phyloP scores from a whole-genome alignment of 2,113 vertebrate species.

The Nesoenas mayeri region DNA sequence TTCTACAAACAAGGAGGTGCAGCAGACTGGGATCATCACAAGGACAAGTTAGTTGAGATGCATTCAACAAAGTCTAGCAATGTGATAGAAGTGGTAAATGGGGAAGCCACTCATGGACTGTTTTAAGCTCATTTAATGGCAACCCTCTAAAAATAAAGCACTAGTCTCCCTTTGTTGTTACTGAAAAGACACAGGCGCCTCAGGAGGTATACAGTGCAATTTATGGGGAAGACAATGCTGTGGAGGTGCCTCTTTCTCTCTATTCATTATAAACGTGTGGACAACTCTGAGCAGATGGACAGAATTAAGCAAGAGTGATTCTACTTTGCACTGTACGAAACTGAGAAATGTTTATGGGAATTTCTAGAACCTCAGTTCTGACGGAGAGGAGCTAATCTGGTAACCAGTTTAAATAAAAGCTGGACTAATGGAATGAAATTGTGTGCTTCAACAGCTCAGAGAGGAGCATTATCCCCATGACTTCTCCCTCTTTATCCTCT shows the following conservation, averaged over 20 bases:
- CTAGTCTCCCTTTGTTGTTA: background rate
- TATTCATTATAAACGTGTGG: background rate
- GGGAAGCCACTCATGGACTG: background rate
- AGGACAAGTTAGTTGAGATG: background rate
- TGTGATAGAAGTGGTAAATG: background rate
- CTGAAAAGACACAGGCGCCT: background rate
- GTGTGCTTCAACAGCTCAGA: background rate
- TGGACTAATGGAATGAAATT: background rate
- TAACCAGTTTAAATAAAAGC: background rate
- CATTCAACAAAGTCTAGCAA: background rate
- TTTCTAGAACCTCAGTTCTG: background rate
- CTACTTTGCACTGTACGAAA: background rate
- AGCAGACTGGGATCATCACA: background rate
- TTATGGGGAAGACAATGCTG: background rate
- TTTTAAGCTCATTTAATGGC: background rate
- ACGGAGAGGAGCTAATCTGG: background rate
- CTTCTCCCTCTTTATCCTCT: background rate
- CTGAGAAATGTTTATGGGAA: background rate
- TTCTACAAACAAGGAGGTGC: background rate
- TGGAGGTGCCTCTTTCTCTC: background rate
- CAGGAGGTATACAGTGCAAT: background rate
- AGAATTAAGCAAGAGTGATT: background rate
- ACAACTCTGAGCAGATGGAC: background rate
- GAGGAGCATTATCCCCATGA: background rate
- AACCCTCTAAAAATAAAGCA: background rate